phyloP scores from a whole-genome alignment of 2,888 invertebrate species.

The Morpho helenor region DNA sequence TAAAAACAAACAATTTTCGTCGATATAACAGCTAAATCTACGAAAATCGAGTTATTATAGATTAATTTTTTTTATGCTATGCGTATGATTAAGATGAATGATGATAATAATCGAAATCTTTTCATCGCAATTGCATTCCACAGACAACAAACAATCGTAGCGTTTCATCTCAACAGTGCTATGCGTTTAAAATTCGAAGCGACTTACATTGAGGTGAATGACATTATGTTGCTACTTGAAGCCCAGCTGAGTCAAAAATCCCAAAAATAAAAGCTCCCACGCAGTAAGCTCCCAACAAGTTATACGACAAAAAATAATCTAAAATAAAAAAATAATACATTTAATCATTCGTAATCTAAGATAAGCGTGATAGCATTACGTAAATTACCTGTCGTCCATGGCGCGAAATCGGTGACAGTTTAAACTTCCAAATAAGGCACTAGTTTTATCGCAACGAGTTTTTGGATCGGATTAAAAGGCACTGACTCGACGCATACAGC shows the following conservation, averaged over 20 bases:
- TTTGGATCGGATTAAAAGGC: constrained; percentile 45
- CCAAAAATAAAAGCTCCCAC: constrained; percentile 45
- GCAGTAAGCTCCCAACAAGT: constrained; percentile 47
- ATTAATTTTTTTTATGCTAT: too few species aligned
- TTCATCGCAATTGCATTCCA: neutral
- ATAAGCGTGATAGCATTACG: constrained; percentile 22
- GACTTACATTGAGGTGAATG: constrained; percentile 74
- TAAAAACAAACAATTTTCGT: neutral
- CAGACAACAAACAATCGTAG: constrained; percentile 3
- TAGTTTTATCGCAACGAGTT: constrained; percentile 31
- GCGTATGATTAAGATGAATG: too few species aligned
- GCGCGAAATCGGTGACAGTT: constrained; percentile 6
- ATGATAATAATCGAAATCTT: neutral
- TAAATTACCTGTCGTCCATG: constrained; percentile 25
- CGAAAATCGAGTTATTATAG: too few species aligned
- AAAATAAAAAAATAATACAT: constrained; percentile 46
- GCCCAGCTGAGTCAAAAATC: constrained; percentile 32
- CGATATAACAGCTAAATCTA: too few species aligned
- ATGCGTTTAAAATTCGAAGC: constrained; percentile 29
- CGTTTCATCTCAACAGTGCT: neutral
- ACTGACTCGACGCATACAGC: constrained; percentile 46
- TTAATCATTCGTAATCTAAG: neutral
- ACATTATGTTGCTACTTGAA: constrained; percentile 47
- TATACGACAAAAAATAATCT: constrained; percentile 51
- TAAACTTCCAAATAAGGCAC: constrained; percentile 12